These are phyloP conservation scores for Strix uralensis DNA, from an alignment of 2,113 vertebrate genomes.

Conservation along the genomic window DNA sequence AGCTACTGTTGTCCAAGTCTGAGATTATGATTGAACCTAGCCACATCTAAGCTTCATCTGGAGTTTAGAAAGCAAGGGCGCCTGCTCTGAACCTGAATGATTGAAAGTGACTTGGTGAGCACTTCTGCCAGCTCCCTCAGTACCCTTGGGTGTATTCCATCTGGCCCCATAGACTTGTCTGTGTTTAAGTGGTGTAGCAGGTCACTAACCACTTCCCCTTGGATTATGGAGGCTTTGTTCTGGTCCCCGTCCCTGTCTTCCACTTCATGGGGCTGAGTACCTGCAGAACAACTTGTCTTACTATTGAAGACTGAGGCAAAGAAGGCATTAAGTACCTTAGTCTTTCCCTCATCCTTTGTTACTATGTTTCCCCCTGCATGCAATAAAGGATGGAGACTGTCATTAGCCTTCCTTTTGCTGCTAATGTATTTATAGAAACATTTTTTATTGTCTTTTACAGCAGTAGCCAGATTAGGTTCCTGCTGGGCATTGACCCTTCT, in stretches of 20 bases:
- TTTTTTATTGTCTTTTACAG: not conserved
- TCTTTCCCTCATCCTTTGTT: not conserved
- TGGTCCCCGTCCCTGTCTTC: not conserved
- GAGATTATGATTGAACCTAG: too few species aligned
- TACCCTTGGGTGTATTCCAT: not conserved
- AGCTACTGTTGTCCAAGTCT: too few species aligned
- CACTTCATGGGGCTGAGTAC: not conserved
- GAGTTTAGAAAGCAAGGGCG: too few species aligned
- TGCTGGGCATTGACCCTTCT: too few species aligned
- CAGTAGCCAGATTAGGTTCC: too few species aligned
- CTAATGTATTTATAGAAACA: too few species aligned
- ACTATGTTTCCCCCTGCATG: too few species aligned
- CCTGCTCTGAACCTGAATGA: too few species aligned
- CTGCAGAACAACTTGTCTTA: not conserved
- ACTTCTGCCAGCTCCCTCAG: not conserved
- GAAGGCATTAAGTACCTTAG: not conserved
- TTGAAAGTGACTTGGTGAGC: not conserved
- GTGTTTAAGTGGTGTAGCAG: not conserved
- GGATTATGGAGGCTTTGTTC: not conserved
- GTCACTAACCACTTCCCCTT: not conserved
- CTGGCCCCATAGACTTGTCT: not conserved
- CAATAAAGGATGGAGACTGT: too few species aligned
- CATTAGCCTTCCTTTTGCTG: too few species aligned
- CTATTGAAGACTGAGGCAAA: not conserved
- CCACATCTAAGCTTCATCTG: too few species aligned